Evolutionary conservation across 53 echinoderm and acorn worm genomes (phyloP).

Genomic region (Mesocentrotus franciscanus): DNA sequence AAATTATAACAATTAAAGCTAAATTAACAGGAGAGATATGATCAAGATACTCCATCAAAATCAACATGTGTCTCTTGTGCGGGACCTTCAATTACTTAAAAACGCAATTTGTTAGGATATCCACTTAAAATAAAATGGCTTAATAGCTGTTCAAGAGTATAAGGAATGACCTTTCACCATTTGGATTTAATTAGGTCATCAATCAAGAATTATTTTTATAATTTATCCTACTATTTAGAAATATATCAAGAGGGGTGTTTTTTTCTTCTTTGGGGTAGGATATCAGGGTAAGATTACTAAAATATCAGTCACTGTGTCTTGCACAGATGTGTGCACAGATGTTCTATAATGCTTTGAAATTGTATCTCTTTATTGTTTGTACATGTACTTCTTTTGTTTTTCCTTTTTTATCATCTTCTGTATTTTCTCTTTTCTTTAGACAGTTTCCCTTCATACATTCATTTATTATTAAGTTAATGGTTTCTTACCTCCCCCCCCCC

Average conservation of each 20-base stretch:
- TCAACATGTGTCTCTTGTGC: background rate
- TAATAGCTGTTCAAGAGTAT: background rate
- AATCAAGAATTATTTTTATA: background rate
- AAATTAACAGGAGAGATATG: background rate
- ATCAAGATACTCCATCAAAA: constrained; percentile 13
- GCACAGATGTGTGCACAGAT: too few species aligned
- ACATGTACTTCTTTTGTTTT: too few species aligned
- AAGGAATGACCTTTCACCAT: background rate
- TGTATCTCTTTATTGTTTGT: too few species aligned
- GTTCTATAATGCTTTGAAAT: too few species aligned
- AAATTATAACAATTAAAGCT: background rate
- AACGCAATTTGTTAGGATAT: background rate
- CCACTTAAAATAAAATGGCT: background rate
- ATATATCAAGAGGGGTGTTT: background rate
- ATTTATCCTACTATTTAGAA: background rate
- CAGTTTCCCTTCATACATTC: too few species aligned
- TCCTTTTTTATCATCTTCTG: too few species aligned
- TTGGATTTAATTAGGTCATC: constrained; percentile 1
- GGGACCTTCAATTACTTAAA: background rate
- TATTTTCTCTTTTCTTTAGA: too few species aligned
- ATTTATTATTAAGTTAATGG: too few species aligned
- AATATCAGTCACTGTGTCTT: too few species aligned
- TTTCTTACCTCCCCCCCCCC: too few species aligned
- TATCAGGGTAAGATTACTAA: too few species aligned
- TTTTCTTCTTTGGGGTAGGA: background rate